phyloP scores from a whole-genome alignment of 2,113 vertebrate species.

The Odobenus rosmarus region DNA sequence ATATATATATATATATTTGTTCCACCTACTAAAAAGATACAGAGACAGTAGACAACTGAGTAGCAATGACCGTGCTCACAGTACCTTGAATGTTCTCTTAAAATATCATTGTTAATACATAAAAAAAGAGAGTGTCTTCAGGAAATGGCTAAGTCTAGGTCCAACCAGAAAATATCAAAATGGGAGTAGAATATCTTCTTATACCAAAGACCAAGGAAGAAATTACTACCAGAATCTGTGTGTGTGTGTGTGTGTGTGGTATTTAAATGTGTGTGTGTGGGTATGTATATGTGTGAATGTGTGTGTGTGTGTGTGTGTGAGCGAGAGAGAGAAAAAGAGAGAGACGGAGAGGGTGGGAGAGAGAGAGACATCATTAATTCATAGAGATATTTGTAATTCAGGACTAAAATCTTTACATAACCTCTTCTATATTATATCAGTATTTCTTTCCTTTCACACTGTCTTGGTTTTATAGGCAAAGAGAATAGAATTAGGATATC shows the following conservation, averaged over 20 bases:
- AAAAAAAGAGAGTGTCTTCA: neutral
- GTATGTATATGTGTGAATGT: neutral
- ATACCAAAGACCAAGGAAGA: neutral
- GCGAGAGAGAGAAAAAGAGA: neutral
- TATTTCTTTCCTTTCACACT: neutral
- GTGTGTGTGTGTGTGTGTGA: neutral
- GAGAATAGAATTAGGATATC: neutral
- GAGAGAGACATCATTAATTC: neutral
- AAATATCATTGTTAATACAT: neutral
- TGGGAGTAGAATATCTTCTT: neutral
- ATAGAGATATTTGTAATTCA: neutral
- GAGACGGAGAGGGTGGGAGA: neutral
- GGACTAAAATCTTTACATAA: neutral
- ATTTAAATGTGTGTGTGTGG: neutral
- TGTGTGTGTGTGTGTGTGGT: neutral
- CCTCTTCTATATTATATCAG: neutral
- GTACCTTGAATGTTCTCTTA: neutral
- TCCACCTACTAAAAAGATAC: neutral
- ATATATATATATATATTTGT: neutral
- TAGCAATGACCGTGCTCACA: neutral
- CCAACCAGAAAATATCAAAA: neutral
- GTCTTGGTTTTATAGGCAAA: neutral
- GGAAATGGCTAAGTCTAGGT: neutral
- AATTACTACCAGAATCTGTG: neutral
- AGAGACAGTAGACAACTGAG: neutral